Conservation (phyloP, 2,797 vertebrate species). For the Mycteria americana region DNA sequence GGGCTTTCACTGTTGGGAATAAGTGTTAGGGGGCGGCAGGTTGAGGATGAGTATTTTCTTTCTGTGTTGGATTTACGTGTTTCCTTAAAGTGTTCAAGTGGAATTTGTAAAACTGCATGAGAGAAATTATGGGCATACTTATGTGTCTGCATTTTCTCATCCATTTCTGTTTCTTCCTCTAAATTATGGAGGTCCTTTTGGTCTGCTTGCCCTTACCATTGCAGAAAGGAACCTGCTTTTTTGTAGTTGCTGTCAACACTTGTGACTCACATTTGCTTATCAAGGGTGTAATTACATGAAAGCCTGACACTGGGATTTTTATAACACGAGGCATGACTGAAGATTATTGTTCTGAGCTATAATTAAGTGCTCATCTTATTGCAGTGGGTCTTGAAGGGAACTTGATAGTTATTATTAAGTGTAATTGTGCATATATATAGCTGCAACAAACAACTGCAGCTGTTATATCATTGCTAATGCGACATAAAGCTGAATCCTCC, state of each 20-base stretch:
- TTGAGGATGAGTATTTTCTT: not conserved
- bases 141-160: not conserved
- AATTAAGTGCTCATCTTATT: conserved; percentile 47
- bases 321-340: not conserved
- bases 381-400: conserved; percentile 12
- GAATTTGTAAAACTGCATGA: not conserved
- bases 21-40: not conserved
- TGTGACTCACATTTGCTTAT: not conserved
- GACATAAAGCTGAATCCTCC: not conserved
- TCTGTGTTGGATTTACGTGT: not conserved
- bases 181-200: not conserved
- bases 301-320: conserved; percentile 14
- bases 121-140: not conserved
- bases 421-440: not conserved
- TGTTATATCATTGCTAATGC: not conserved
- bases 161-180: not conserved
- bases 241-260: not conserved
- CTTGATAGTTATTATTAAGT: conserved; percentile 52
- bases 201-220: not conserved
- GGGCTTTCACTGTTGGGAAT: not conserved
- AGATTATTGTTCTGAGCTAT: conserved; percentile 31
- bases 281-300: conserved; percentile 2
- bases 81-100: not conserved
- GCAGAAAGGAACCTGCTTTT: not conserved
- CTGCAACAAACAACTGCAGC: not conserved